These are phyloP conservation scores for Ptychoptera contaminata DNA, from an alignment of 2,888 invertebrate species.

Conservation along the genomic window DNA sequence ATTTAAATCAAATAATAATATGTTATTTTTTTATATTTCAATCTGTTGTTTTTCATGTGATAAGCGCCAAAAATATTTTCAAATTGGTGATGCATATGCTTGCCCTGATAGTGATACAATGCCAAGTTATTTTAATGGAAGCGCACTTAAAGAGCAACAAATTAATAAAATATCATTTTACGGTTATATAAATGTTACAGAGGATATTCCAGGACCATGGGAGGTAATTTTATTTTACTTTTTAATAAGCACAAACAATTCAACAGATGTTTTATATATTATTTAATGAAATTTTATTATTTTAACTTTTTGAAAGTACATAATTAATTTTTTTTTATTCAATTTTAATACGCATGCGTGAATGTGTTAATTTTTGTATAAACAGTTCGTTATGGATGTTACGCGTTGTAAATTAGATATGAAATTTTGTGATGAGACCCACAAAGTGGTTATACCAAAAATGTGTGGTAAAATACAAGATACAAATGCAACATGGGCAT, in stretches of 20 bases:
- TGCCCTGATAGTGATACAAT: neutral
- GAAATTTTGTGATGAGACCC: neutral
- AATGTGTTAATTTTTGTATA: no score
- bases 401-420: slow-evolving; percentile 3
- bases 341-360: no score
- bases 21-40: no score
- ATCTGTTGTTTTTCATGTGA: no score
- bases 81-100: neutral
- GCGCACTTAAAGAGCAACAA: neutral
- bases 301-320: no score
- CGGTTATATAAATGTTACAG: neutral
- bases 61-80: neutral
- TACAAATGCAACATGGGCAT: slow-evolving; percentile 3
- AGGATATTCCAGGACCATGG: neutral
- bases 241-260: no score
- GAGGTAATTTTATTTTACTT: neutral
- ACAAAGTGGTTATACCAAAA: neutral
- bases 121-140: neutral
- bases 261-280: neutral
- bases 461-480: slow-evolving; percentile 2
- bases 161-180: neutral
- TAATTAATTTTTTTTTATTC: no score
- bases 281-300: no score
- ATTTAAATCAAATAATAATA: no score
- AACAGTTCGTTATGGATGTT: neutral